Percentiles rank a stretch among this genome's conserved stretches.
These are phyloP conservation scores for Notolepis coatsorum DNA, from an alignment of 2,797 vertebrate genomes.

Conservation along the genomic window DNA sequence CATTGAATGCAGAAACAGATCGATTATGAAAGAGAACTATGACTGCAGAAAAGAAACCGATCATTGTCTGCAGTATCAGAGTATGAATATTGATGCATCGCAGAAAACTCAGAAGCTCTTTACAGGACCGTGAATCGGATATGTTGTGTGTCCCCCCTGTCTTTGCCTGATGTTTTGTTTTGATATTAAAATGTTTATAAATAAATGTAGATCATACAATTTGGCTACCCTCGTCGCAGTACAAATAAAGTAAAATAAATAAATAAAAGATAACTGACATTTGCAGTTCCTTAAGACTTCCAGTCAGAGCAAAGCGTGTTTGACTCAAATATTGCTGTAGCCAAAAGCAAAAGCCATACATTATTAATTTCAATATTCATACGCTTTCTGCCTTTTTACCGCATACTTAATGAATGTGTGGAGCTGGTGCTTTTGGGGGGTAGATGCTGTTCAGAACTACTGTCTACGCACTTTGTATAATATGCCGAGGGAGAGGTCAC, in stretches of 20 bases:
- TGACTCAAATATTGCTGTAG: slow-evolving; percentile 55
- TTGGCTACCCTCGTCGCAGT: slow-evolving; percentile 9
- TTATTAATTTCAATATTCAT: slow-evolving; percentile 78
- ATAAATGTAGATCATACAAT: slow-evolving; percentile 27
- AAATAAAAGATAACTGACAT: slow-evolving; percentile 46
- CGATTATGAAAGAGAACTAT: background rate
- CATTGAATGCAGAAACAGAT: slow-evolving; percentile 19
- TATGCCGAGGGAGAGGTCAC: slow-evolving; percentile 28
- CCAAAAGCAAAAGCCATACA: slow-evolving; percentile 73
- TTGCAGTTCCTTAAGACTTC: slow-evolving; percentile 62
- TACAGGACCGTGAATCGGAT: slow-evolving; percentile 38
- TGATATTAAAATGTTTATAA: slow-evolving; percentile 30
- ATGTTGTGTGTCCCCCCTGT: slow-evolving; percentile 18
- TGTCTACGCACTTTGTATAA: slow-evolving; percentile 24
- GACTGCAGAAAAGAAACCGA: slow-evolving; percentile 17
- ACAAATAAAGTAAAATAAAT: slow-evolving; percentile 11
- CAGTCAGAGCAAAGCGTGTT: slow-evolving; percentile 39
- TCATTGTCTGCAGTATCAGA: slow-evolving; percentile 18
- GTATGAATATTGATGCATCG: slow-evolving; percentile 6
- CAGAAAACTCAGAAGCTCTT: slow-evolving; percentile 20
- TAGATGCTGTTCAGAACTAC: slow-evolving; percentile 26
- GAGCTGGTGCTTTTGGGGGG: slow-evolving; percentile 27
- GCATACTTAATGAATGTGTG: slow-evolving; percentile 68
- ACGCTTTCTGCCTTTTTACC: slow-evolving; percentile 54
- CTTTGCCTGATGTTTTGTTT: slow-evolving; percentile 40